phyloP scores from a whole-genome alignment of 37 sponge, comb jelly and placozoan genomes.

The Haliclona indistincta region DNA sequence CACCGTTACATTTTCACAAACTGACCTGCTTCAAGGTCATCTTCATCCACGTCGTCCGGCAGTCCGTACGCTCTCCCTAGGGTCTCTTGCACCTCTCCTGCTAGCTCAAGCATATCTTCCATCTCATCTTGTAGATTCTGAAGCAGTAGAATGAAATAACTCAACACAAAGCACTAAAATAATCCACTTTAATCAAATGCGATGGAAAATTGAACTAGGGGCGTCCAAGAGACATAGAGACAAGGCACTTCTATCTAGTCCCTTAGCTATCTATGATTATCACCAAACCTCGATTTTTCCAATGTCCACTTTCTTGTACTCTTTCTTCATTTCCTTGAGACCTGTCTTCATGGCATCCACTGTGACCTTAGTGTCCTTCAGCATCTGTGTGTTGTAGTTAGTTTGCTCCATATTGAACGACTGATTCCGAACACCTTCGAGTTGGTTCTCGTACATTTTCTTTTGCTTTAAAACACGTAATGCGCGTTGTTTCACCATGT shows the following conservation, averaged over 20 bases:
- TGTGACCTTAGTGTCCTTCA: conserved; percentile 97
- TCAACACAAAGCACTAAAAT: no score
- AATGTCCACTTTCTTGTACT: conserved; percentile 98
- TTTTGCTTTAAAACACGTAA: conserved; percentile 97
- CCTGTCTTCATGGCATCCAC: conserved; percentile 98
- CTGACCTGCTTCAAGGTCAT: conserved; percentile 95
- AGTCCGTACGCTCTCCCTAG: conserved; percentile 93
- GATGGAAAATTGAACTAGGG: neutral
- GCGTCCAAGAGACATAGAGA: neutral
- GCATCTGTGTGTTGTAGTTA: conserved; percentile 95
- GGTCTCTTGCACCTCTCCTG: conserved; percentile 93
- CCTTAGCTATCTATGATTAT: neutral
- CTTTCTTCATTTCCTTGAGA: conserved; percentile 98
- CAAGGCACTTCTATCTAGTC: neutral
- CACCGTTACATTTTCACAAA: neutral
- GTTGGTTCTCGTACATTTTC: conserved; percentile 91
- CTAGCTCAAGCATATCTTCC: conserved; percentile 97
- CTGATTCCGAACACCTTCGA: conserved; percentile 90
- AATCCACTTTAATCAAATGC: neutral
- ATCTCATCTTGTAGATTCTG: conserved; percentile 97
- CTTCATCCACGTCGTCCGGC: conserved; percentile 98
- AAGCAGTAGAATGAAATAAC: no score
- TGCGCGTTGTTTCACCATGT: conserved; percentile 98
- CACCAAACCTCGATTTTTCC: conserved; percentile 88
- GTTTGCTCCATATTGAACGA: conserved; percentile 99